Evolutionary conservation across 53 echinoderm and acorn worm species (phyloP).

Genomic region (Echinarachnius parma): DNA sequence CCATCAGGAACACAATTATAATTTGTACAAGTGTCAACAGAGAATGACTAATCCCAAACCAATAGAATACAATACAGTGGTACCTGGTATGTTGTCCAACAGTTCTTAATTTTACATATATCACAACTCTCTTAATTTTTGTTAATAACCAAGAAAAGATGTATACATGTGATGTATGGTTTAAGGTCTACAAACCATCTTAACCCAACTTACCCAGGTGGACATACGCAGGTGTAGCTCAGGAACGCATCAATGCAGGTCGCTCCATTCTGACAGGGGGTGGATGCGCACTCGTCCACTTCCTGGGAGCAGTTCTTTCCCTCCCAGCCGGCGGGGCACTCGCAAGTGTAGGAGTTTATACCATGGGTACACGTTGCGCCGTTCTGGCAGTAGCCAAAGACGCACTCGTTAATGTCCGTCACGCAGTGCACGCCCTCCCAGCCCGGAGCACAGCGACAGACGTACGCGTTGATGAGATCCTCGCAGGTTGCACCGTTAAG

Average conservation of each 20-base stretch:
- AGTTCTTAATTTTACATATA: no score
- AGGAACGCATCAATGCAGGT: constrained; percentile 63
- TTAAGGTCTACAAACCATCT: no score
- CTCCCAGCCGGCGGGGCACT: constrained; percentile 68
- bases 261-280: constrained; percentile 80
- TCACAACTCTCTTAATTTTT: no score
- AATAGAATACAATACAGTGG: no score
- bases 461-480: constrained; percentile 67
- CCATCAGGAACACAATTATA: no score
- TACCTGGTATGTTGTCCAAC: no score
- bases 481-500: constrained; percentile 72
- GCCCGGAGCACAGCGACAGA: constrained; percentile 67
- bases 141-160: no score
- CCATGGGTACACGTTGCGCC: constrained; percentile 80
- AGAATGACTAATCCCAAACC: no score
- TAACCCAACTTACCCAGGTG: constrained; percentile 81
- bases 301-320: constrained; percentile 72
- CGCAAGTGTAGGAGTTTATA: constrained; percentile 68
- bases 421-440: constrained; percentile 86
- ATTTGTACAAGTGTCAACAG: no score
- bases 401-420: constrained; percentile 78
- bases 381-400: constrained; percentile 65
- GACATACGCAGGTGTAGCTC: constrained; percentile 73
- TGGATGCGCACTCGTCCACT: constrained; percentile 75
- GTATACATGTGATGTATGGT: no score